A percentile compares a stretch with the other conserved stretches of the same genome.
phyloP scores from a whole-genome alignment of 2,888 invertebrate species.

The Lasioglossum calceatum region DNA sequence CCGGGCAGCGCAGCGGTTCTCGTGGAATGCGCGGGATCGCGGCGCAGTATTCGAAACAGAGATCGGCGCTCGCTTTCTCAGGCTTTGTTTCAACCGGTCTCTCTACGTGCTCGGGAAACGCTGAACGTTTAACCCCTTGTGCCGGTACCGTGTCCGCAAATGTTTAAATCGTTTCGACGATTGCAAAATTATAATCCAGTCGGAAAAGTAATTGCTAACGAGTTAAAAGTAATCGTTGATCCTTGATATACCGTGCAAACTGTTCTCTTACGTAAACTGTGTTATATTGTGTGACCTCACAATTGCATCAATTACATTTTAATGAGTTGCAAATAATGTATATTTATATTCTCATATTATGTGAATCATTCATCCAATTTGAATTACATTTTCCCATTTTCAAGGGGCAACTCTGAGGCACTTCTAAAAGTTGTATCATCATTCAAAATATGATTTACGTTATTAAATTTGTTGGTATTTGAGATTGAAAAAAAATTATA shows the following conservation, averaged over 20 bases:
- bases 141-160: neutral
- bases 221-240: neutral
- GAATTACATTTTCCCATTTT: too few species aligned
- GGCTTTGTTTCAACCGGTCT: conserved; percentile 52
- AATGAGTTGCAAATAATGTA: too few species aligned
- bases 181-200: neutral
- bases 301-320: neutral
- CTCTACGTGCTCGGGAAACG: conserved; percentile 18
- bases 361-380: too few species aligned
- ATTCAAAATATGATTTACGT: too few species aligned
- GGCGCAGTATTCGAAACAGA: conserved; percentile 35
- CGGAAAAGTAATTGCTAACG: neutral
- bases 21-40: conserved; percentile 40
- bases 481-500: too few species aligned
- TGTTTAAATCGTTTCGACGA: neutral
- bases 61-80: conserved; percentile 28
- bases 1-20: conserved; percentile 16
- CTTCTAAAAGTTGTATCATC: too few species aligned
- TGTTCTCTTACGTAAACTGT: neutral
- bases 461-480: too few species aligned
- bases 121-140: neutral
- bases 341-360: too few species aligned
- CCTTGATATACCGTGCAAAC: neutral
- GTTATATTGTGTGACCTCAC: neutral
- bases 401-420: too few species aligned